phyloP scores from a whole-genome alignment of 2,797 vertebrate species.

The Spatula clypeata region DNA sequence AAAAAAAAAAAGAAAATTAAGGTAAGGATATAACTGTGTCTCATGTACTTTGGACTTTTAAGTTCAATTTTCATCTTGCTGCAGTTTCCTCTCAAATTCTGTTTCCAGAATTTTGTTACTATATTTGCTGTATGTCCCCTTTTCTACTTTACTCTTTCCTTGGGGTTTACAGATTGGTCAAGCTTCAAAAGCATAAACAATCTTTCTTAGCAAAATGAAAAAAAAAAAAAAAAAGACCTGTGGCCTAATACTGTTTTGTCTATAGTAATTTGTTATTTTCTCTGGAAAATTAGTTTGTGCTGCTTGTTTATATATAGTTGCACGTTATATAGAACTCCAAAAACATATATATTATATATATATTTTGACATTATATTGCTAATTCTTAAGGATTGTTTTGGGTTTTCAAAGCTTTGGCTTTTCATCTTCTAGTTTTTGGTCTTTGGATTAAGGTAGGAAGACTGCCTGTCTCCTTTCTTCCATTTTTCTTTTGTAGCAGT shows the following conservation, averaged over 20 bases:
- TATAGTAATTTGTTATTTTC: background rate
- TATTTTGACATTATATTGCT: background rate
- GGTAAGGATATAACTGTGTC: background rate
- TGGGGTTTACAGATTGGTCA: background rate
- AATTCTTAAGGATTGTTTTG: background rate
- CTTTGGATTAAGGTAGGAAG: background rate
- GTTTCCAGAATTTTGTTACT: constrained; percentile 19
- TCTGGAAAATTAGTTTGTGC: background rate
- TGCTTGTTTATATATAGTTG: background rate
- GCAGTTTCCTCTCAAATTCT: background rate
- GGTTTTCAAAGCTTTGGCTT: background rate
- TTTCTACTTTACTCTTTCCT: background rate
- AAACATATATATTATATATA: background rate
- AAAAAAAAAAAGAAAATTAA: background rate
- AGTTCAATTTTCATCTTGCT: background rate
- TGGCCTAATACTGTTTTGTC: constrained; percentile 13
- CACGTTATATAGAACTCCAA: background rate
- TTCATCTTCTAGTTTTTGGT: background rate
- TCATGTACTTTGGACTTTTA: background rate
- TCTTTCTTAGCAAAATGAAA: background rate
- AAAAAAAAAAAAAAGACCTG: background rate
- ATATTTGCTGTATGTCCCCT: background rate
- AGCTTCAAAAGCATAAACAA: background rate
- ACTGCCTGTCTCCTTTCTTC: background rate
- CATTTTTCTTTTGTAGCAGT: background rate